These are phyloP conservation scores for Tipula unca DNA, from an alignment of 2,888 invertebrate genomes.

Conservation along the genomic window DNA sequence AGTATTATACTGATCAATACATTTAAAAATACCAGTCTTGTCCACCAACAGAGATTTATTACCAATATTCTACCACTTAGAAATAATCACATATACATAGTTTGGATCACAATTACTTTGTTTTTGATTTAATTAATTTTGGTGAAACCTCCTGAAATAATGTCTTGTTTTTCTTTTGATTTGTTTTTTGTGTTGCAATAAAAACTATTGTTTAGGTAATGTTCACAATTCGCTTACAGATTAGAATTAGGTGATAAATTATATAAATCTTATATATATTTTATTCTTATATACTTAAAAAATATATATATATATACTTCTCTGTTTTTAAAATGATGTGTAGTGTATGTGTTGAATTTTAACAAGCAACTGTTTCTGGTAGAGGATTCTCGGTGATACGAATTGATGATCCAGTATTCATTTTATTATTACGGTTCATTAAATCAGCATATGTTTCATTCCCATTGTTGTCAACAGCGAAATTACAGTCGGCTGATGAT, in stretches of 20 bases:
- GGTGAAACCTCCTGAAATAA: background rate
- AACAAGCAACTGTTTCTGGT: constrained; percentile 41
- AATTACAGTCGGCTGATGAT: background rate
- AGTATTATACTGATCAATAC: background rate
- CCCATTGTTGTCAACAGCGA: constrained; percentile 19
- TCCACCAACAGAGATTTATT: background rate
- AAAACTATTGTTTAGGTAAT: background rate
- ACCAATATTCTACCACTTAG: background rate
- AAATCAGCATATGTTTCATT: constrained; percentile 21
- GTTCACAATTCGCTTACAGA: background rate
- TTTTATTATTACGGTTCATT: constrained; percentile 17
- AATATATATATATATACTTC: background rate
- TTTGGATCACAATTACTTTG: background rate
- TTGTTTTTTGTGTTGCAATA: background rate
- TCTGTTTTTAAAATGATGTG: background rate
- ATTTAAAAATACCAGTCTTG: background rate
- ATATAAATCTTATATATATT: background rate
- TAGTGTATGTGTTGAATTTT: constrained; percentile 26
- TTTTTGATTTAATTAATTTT: background rate
- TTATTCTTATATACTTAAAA: background rate
- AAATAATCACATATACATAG: background rate
- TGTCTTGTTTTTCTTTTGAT: background rate
- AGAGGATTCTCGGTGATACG: constrained; percentile 43
- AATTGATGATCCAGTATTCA: background rate
- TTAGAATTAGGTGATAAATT: background rate